Evolutionary conservation across 2,113 vertebrate species (phyloP).

Genomic region (Trogon surrucura): DNA sequence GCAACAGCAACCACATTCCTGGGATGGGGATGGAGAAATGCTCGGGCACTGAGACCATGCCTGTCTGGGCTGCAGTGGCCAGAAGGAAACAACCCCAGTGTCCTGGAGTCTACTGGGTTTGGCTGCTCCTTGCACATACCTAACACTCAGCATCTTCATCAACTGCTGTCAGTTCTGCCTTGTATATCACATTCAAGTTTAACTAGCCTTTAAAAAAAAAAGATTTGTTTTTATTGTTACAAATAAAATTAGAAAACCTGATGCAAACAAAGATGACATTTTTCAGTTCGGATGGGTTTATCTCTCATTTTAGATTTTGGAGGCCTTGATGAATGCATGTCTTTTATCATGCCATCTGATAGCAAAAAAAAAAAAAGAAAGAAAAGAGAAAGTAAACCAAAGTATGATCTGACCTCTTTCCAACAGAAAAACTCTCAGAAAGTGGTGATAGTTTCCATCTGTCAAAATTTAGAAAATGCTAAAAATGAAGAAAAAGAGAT

Average conservation of each 20-base stretch:
- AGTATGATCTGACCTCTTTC: background rate
- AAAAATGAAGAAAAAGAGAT: background rate
- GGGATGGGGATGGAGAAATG: background rate
- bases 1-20: background rate
- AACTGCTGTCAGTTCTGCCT: background rate
- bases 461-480: background rate
- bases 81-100: background rate
- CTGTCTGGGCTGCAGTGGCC: fast-evolving
- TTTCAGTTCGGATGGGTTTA: background rate
- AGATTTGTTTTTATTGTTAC: background rate
- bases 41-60: fast-evolving
- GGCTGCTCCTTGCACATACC: background rate
- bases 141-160: background rate
- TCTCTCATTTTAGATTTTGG: background rate
- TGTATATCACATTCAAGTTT: background rate
- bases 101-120: background rate
- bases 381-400: background rate
- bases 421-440: background rate
- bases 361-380: background rate
- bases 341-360: background rate
- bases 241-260: background rate
- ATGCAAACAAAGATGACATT: background rate
- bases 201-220: background rate
- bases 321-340: background rate
- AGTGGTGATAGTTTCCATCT: background rate